Base-by-base conservation (phyloP, 2,888 invertebrate genomes). In the Atrina japonica region DNA sequence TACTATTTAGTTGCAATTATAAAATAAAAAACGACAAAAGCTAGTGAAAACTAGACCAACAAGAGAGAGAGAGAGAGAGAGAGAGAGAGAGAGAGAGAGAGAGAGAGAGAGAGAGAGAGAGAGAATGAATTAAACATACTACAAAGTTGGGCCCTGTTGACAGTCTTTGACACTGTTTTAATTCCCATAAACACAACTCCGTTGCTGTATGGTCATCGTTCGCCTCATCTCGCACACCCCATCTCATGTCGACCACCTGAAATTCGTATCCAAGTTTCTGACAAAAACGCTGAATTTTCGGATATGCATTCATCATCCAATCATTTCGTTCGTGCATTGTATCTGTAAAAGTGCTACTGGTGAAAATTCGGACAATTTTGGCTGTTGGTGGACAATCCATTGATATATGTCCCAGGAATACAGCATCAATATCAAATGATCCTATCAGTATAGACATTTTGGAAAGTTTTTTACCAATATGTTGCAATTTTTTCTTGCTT, bases 111-210 rank as follows among this genome's bases (percentile, higher is more conserved):
- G 27, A 40, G 11, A 18, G 27, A 50, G 9, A 14, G 9, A 3
- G 7, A 7, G 9, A 49, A 49, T 49, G 3, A 2, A n/a, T 49
- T 49, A 55, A 35, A 67, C 82, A 71, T 66, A 88, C 88, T 70
- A 88, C 84, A 76, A 88, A 88, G 66, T 82, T 83, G 0, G 88
- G 88, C 29, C 88, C 88, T 2, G 84, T 85, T 0, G 88, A 88
- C 5, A 88, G 73, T 60, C 82, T 78, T 63, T 86, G 80, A 58
- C 88, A 87, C 23, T 75, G 74, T 18, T 81, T 66, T 6, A 88
- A 60, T 69, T 88, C 88, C 53, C 73, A 70, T 14, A 88, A 66
- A 77, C 88, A 88, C n/a, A 87, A 76, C 40, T 88, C 87, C 0
- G 83, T 83, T 23, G 83, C 80, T 71, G 80, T 83, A 65, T 88